Conservation (phyloP, 2,797 vertebrate species). For the Phylloscopus collybita region DNA sequence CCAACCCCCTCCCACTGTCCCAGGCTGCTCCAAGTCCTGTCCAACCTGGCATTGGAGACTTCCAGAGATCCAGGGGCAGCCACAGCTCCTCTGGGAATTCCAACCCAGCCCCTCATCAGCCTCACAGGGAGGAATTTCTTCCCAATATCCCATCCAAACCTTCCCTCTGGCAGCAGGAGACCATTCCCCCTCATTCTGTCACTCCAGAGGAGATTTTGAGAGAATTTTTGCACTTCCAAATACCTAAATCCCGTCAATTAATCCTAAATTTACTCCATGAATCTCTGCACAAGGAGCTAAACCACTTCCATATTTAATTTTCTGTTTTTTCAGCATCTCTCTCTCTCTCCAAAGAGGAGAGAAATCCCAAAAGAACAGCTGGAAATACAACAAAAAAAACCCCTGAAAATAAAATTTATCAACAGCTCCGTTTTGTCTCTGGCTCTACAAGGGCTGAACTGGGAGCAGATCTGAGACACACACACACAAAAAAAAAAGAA, state of each 20-base stretch:
- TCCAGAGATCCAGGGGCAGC: not conserved
- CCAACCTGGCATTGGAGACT: not conserved
- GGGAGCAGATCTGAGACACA: not conserved
- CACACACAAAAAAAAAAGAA: not conserved
- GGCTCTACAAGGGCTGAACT: not conserved
- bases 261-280: not conserved
- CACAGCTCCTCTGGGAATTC: not conserved
- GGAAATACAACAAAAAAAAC: not conserved
- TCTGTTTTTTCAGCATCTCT: not conserved
- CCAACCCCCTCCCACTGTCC: fast-evolving
- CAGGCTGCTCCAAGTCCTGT: not conserved
- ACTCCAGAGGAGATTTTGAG: not conserved
- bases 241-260: not conserved
- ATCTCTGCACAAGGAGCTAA: not conserved
- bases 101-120: not conserved
- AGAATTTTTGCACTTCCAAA: not conserved
- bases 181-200: not conserved
- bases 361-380: not conserved
- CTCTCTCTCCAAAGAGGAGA: not conserved
- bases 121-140: not conserved
- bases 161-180: not conserved
- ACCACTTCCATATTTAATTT: not conserved
- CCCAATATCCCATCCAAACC: not conserved
- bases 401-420: not conserved
- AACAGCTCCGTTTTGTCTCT: not conserved